Conservation (phyloP, 2,797 vertebrate species). For the Labroides dimidiatus region DNA sequence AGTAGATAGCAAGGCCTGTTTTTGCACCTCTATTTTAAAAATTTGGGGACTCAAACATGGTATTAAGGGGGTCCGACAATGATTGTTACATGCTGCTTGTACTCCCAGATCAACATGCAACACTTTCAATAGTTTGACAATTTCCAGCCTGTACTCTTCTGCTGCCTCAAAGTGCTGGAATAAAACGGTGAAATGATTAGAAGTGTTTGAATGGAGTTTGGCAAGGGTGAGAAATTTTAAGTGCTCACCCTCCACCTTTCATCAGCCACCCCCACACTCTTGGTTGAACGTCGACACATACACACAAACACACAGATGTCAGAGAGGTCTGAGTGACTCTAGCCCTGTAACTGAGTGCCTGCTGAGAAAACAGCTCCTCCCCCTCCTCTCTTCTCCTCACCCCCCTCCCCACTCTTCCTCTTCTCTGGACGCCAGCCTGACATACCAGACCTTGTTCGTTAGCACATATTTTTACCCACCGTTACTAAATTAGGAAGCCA, state of each 20-base stretch:
- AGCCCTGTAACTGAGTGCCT: conserved; percentile 76
- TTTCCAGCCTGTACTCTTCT: background rate
- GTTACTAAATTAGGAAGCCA: conserved; percentile 98
- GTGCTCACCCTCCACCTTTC: conserved; percentile 65
- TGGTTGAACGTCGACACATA: conserved; percentile 47
- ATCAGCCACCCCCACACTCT: conserved; percentile 53
- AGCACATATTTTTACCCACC: conserved; percentile 91
- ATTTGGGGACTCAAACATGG: too few species aligned
- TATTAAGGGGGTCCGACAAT: too few species aligned
- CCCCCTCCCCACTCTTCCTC: conserved; percentile 53
- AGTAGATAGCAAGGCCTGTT: too few species aligned
- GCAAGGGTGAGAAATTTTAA: conserved; percentile 73
- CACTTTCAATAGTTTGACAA: background rate
- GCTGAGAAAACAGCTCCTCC: conserved; percentile 75
- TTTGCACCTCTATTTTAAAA: too few species aligned
- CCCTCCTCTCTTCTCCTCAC: conserved; percentile 3
- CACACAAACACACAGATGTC: conserved; percentile 72
- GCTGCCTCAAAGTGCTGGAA: conserved; percentile 21
- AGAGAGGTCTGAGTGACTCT: conserved; percentile 73
- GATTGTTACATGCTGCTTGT: background rate
- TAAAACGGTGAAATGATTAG: conserved; percentile 56
- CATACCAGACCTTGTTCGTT: conserved; percentile 92
- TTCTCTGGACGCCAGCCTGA: conserved; percentile 89
- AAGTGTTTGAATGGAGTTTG: conserved; percentile 68
- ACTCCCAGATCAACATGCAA: background rate